Evolutionary conservation across 2,113 vertebrate species (phyloP).

Genomic region (Merops nubicus): DNA sequence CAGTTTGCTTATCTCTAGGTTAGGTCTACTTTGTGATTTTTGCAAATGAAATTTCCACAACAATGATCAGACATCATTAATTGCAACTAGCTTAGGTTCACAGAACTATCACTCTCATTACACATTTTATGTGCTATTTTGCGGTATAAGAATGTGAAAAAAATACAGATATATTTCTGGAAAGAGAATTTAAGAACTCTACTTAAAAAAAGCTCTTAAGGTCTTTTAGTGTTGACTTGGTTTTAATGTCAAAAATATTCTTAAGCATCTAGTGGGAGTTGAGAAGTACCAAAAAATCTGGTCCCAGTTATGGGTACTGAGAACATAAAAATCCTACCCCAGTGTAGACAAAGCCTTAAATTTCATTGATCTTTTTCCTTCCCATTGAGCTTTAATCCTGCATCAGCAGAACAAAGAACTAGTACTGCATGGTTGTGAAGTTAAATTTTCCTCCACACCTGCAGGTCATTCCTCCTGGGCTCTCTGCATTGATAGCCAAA

Average conservation of each 20-base stretch:
- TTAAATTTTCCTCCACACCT: constrained; percentile 66
- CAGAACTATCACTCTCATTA: neutral
- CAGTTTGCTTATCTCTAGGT: neutral
- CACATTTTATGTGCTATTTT: neutral
- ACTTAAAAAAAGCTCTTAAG: too few species aligned
- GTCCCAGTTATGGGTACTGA: constrained; percentile 50
- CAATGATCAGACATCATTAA: neutral
- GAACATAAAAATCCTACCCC: constrained; percentile 49
- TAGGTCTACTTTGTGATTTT: neutral
- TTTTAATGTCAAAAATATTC: neutral
- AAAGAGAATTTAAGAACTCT: constrained; percentile 2
- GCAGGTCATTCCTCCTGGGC: constrained; percentile 53
- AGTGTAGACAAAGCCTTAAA: constrained; percentile 47
- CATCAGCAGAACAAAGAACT: constrained; percentile 62
- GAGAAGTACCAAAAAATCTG: constrained; percentile 46
- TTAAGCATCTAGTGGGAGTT: neutral
- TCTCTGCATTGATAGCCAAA: constrained; percentile 42
- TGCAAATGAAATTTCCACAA: neutral
- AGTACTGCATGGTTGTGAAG: constrained; percentile 38
- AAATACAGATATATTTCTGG: neutral
- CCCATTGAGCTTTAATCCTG: constrained; percentile 59
- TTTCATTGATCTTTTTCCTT: constrained; percentile 62
- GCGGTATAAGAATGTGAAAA: neutral
- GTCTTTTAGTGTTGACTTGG: neutral
- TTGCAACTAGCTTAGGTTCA: neutral